Evolutionary conservation across 2,888 invertebrate species (phyloP), one percentile per base, ranked within the genome.

Genomic region (Drosophila hawaiiensis): DNA sequence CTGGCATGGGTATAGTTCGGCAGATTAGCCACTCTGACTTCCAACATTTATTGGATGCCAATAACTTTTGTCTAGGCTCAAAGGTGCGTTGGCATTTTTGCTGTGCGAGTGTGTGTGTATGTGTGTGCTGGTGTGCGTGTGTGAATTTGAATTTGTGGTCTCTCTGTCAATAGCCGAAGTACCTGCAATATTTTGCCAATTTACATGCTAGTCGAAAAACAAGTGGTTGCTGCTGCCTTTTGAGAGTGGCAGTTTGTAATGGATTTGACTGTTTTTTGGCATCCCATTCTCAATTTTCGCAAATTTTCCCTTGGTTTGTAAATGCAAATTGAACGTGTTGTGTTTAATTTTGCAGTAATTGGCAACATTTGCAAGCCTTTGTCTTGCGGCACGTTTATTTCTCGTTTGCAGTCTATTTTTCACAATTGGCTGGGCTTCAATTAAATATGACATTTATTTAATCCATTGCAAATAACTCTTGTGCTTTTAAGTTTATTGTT

Each of bases 41-140:
- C 55, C 65, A 74, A 62, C 84, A 76, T 87, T 84, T 84, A 80
- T 87, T 87, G 83, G 72, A 73, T 89, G 84, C 73, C 90, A 84
- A 89, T 87, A 84, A 82, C 88, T 84, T 63, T 72, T 68, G 55
- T 59, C 47, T 37, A 16, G 28, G 61, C 49, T 47, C 52, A 72
- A 72, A 66, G 78, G 50, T 68, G 71, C 28, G 25, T 55, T 54
- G 41, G 47, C 62, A 50, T 31, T 56, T 58, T 53, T 37, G 31
- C 39, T 43, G 39, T 16, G 9, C 33, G 61, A 29, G 60, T 33
- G 37, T 47, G 50, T 49, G 39, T 12, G 7, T 28, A 29, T 35
- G 60, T 39, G 60, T 60, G 50, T 39, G 37, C 10, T 1, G 1
- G 35, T 35, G 35, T 28, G 19, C 1, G 50, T 49, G 35, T 16